phyloP scores from a whole-genome alignment of 1,140 invertebrate genomes.

The Saccostrea echinata region DNA sequence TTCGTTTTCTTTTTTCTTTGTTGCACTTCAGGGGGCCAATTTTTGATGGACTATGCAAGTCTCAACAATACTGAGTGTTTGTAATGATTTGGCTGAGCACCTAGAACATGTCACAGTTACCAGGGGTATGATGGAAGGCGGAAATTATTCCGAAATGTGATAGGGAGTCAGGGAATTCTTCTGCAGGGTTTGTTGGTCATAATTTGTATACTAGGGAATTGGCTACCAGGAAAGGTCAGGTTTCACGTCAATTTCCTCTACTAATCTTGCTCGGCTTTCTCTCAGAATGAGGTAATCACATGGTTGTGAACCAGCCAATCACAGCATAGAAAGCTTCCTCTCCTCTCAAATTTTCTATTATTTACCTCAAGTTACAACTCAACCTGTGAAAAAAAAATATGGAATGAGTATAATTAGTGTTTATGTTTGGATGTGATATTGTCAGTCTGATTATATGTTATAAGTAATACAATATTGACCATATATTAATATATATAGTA shows the following conservation, averaged over 20 bases:
- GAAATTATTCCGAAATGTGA: slow-evolving; percentile 22
- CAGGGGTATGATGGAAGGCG: slow-evolving; percentile 16
- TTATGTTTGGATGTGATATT: not conserved
- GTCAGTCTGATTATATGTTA: not conserved
- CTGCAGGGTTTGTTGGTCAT: not conserved
- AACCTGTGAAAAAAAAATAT: slow-evolving; percentile 22
- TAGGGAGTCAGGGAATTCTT: not conserved
- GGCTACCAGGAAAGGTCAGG: not conserved
- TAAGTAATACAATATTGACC: not conserved
- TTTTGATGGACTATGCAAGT: not conserved
- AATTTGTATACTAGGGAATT: not conserved
- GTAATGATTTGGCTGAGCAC: not conserved
- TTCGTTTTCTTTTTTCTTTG: not conserved
- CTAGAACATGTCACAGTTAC: slow-evolving; percentile 7
- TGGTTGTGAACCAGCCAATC: not conserved
- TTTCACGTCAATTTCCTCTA: slow-evolving; percentile 7
- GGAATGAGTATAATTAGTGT: not conserved
- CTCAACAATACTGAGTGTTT: not conserved
- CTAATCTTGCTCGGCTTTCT: not conserved
- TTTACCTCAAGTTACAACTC: not conserved
- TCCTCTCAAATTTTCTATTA: not conserved
- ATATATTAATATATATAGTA: not conserved
- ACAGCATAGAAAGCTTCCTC: not conserved
- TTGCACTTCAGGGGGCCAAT: not conserved
- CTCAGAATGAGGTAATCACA: slow-evolving; percentile 2